These are phyloP conservation scores for Zelostemma sp. DNA, from an alignment of 1,140 invertebrate species.

Conservation along the genomic window DNA sequence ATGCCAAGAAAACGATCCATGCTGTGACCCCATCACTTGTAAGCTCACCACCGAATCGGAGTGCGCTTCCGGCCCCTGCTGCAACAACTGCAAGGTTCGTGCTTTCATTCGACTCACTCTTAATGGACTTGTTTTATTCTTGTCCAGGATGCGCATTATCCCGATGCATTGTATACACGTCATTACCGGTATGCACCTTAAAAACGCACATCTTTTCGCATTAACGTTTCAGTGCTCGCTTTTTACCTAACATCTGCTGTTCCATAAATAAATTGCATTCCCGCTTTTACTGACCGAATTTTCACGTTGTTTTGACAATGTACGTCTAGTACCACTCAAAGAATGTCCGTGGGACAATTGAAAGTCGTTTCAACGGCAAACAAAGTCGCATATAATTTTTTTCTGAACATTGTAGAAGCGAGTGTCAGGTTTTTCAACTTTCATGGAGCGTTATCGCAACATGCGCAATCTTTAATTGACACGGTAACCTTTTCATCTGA, in stretches of 20 bases:
- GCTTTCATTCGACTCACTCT: constrained; percentile 14
- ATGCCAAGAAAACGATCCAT: constrained; percentile 87
- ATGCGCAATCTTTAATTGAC: too few relatives aligned
- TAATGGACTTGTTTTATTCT: constrained; percentile 26
- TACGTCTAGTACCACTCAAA: too few relatives aligned
- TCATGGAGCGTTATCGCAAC: too few relatives aligned
- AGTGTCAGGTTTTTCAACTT: too few relatives aligned
- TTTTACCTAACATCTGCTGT: constrained; percentile 28
- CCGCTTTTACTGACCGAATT: too few relatives aligned
- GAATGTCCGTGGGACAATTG: too few relatives aligned
- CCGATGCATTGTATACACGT: constrained; percentile 41
- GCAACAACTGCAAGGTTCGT: constrained; percentile 87
- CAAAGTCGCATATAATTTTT: too few relatives aligned
- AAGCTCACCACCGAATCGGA: constrained; percentile 90
- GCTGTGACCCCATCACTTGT: constrained; percentile 96
- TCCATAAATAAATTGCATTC: constrained; percentile 8
- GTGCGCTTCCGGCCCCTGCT: constrained; percentile 93
- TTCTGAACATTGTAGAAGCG: too few relatives aligned
- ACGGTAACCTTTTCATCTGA: too few relatives aligned
- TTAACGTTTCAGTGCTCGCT: constrained; percentile 14
- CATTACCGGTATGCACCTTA: constrained; percentile 2
- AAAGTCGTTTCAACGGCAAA: too few relatives aligned
- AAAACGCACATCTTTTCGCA: constrained; percentile 18
- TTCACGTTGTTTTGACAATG: too few relatives aligned
- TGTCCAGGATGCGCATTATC: constrained; percentile 27